These are phyloP conservation scores for Fabriciana adippe DNA, from an alignment of 2,888 invertebrate species.

Conservation along the genomic window DNA sequence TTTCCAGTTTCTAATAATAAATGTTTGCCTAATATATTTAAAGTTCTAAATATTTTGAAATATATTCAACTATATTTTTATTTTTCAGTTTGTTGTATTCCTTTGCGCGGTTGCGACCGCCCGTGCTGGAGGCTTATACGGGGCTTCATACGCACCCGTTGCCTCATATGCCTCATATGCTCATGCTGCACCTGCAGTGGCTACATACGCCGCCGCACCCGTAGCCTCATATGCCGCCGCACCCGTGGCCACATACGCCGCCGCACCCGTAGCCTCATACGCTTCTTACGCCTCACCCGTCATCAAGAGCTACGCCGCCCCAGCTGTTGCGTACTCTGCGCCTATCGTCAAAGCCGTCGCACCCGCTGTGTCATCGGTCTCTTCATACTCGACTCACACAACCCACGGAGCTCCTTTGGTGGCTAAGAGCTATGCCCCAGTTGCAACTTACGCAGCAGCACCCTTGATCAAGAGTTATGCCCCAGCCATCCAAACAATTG, in stretches of 20 bases:
- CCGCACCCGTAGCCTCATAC: constrained; percentile 45
- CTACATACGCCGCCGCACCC: constrained; percentile 46
- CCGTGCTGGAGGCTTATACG: constrained; percentile 80
- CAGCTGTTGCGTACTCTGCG: constrained; percentile 68
- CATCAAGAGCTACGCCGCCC: constrained; percentile 46
- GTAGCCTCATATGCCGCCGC: constrained; percentile 45
- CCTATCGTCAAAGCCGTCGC: constrained; percentile 53
- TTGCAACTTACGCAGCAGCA: constrained; percentile 76
- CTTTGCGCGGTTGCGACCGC: constrained; percentile 83
- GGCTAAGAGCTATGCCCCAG: constrained; percentile 53
- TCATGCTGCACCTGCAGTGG: constrained; percentile 55
- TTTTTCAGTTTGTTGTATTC: constrained; percentile 78
- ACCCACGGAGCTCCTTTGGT: constrained; percentile 48
- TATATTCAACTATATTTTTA: constrained; percentile 26
- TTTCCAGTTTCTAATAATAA: background rate
- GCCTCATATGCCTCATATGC: constrained; percentile 48
- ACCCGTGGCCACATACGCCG: constrained; percentile 48
- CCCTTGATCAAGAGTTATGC: constrained; percentile 68
- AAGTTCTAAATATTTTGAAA: background rate
- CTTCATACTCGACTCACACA: constrained; percentile 51
- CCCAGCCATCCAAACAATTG: constrained; percentile 64
- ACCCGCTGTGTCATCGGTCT: constrained; percentile 49
- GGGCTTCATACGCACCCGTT: constrained; percentile 53
- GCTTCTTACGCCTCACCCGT: constrained; percentile 58
- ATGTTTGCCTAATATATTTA: constrained; percentile 23